These are phyloP conservation scores for Cygnus atratus DNA, from an alignment of 2,113 vertebrate species.

Conservation along the genomic window DNA sequence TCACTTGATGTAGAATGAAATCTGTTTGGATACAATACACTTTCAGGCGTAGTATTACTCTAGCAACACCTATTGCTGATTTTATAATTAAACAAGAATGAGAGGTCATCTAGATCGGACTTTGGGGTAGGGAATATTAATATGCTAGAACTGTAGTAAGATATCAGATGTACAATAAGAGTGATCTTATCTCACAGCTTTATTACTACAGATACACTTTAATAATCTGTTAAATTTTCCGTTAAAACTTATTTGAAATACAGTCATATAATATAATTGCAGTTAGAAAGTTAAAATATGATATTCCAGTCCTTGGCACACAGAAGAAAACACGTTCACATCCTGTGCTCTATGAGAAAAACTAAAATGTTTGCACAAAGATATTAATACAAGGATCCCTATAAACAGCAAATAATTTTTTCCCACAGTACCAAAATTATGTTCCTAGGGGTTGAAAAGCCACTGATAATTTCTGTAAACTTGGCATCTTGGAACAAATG, in stretches of 20 bases:
- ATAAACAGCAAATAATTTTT: background rate
- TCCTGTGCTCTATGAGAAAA: background rate
- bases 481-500: background rate
- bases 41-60: background rate
- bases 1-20: background rate
- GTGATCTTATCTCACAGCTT: background rate
- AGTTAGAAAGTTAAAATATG: background rate
- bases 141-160: background rate
- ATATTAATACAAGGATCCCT: background rate
- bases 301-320: background rate
- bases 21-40: background rate
- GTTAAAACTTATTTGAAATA: background rate
- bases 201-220: background rate
- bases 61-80: background rate
- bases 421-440: background rate
- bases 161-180: background rate
- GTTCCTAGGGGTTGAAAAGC: background rate
- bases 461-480: background rate
- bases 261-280: background rate
- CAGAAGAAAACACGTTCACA: background rate
- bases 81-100: background rate
- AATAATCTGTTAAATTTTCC: background rate
- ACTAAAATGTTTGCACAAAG: background rate
- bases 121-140: background rate
- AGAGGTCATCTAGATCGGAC: background rate